A percentile compares a stretch with the other conserved stretches of the same genome.
These are phyloP conservation scores for Dyspetes luteomarginatus DNA, from an alignment of 2,888 invertebrate species.

Conservation along the genomic window DNA sequence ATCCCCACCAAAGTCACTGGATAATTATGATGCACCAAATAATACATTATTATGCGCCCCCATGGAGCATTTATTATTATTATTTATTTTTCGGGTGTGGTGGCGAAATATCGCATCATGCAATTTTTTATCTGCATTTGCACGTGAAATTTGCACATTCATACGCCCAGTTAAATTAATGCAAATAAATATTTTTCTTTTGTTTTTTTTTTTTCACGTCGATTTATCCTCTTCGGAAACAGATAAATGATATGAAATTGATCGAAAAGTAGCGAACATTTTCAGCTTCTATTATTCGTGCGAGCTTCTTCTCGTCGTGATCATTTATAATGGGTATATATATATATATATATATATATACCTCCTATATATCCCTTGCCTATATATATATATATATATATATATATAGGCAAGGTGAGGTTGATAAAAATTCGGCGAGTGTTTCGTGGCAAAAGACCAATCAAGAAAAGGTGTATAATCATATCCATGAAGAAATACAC, in stretches of 20 bases:
- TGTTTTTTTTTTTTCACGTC: neutral
- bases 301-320: neutral
- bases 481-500: slow-evolving; percentile 59
- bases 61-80: slow-evolving; percentile 62
- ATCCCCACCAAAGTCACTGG: slow-evolving; percentile 76
- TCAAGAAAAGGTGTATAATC: slow-evolving; percentile 77
- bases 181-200: neutral
- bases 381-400: slow-evolving; percentile 37
- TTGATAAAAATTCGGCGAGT: slow-evolving; percentile 75
- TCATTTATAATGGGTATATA: neutral
- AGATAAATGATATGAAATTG: neutral
- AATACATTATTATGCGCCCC: slow-evolving; percentile 78
- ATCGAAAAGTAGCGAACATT: slow-evolving; percentile 54
- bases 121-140: slow-evolving; percentile 6
- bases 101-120: slow-evolving; percentile 39
- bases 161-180: neutral
- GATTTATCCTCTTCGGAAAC: neutral
- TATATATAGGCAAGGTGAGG: slow-evolving; percentile 27
- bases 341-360: too few species aligned
- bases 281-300: neutral
- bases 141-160: slow-evolving; percentile 6
- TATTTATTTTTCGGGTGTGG: slow-evolving; percentile 64
- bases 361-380: too few species aligned
- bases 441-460: slow-evolving; percentile 73
- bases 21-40: slow-evolving; percentile 76